phyloP scores from a whole-genome alignment of 2,113 vertebrate genomes.

The Gymnarchus niloticus region DNA sequence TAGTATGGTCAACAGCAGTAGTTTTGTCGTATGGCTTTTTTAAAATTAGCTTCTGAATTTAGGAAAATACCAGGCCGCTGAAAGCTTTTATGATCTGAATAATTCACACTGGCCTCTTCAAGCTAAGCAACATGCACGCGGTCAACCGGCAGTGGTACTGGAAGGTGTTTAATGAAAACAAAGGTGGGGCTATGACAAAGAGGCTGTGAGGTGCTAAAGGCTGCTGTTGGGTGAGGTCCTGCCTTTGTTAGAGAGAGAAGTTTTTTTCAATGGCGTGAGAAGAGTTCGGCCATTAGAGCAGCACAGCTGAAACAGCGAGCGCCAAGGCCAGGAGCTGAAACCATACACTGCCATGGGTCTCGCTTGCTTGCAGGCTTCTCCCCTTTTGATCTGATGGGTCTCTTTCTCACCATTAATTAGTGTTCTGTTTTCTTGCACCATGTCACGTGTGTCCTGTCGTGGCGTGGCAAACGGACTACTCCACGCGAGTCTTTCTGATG shows the following conservation, averaged over 20 bases:
- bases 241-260: slow-evolving; percentile 28
- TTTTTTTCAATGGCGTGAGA: slow-evolving; percentile 56
- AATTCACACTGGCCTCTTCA: background rate
- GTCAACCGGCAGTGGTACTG: slow-evolving; percentile 1
- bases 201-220: background rate
- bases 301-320: slow-evolving; percentile 66
- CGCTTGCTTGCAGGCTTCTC: slow-evolving; percentile 17
- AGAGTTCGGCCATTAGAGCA: slow-evolving; percentile 51
- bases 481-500: background rate
- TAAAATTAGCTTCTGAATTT: background rate
- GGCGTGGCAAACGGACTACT: background rate
- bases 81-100: background rate
- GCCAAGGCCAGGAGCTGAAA: slow-evolving; percentile 55
- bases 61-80: background rate
- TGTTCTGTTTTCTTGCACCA: slow-evolving; percentile 26
- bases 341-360: slow-evolving; percentile 43
- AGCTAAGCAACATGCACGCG: background rate
- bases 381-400: slow-evolving; percentile 37
- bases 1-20: background rate
- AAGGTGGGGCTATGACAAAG: background rate
- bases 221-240: slow-evolving; percentile 15
- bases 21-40: background rate
- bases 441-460: slow-evolving; percentile 6
- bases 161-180: background rate
- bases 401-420: slow-evolving; percentile 20